phyloP scores from a whole-genome alignment of 2,888 invertebrate genomes.

The Conchocele bisecta region DNA sequence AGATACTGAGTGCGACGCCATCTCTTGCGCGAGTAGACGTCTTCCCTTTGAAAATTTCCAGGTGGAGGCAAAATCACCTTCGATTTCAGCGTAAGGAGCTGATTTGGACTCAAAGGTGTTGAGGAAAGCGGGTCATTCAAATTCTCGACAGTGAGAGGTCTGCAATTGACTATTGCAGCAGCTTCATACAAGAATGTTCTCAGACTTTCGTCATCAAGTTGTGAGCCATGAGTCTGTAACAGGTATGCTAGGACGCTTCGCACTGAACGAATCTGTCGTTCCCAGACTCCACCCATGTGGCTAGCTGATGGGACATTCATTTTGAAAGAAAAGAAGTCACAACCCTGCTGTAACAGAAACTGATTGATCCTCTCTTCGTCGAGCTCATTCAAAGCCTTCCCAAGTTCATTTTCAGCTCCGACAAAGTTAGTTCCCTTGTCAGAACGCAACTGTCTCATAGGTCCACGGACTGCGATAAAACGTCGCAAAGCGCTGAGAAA shows the following conservation, averaged over 20 bases:
- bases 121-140: too few relatives aligned
- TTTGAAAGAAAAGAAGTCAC: constrained; percentile 17
- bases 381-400: constrained; percentile 15
- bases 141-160: constrained; percentile 22
- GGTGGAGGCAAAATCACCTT: constrained; percentile 38
- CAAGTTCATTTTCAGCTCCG: constrained; percentile 31
- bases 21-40: constrained; percentile 35
- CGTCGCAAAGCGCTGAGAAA: constrained; percentile 48
- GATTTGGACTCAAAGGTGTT: too few relatives aligned
- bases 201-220: constrained; percentile 33
- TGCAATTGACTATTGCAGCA: constrained; percentile 31
- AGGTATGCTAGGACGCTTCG: constrained; percentile 24
- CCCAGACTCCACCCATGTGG: constrained; percentile 49
- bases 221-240: constrained; percentile 1
- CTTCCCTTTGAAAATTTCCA: constrained; percentile 31
- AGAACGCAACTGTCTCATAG: constrained; percentile 25
- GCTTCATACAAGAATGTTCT: constrained; percentile 39
- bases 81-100: constrained; percentile 47
- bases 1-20: constrained; percentile 44
- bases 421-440: constrained; percentile 44
- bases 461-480: constrained; percentile 29
- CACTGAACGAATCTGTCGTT: constrained; percentile 34
- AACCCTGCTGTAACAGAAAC: constrained; percentile 1
- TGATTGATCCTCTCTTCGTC: constrained; percentile 18
- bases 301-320: constrained; percentile 29